Base-by-base conservation (phyloP, 2,113 vertebrate species). In the Calidris pygmaea region DNA sequence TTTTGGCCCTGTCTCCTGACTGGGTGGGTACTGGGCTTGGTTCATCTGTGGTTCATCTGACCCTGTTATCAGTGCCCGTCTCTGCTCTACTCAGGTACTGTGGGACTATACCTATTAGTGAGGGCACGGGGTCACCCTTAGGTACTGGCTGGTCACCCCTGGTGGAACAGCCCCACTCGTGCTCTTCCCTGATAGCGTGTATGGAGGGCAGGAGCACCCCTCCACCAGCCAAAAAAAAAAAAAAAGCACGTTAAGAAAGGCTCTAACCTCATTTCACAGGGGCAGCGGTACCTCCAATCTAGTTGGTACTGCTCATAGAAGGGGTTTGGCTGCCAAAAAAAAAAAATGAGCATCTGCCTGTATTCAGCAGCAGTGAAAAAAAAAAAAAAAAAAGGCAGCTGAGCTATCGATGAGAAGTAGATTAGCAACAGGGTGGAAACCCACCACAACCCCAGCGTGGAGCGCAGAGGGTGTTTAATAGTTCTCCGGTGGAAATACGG, bases 151-250 rank as follows among this genome's bases (percentile, higher is more conserved):
- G 19, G 43, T 22, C 20, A 30, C 18, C 13, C 12, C 37, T 63
- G 2, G 2, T 12, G 48, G 56, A 41, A 17, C 15, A 23, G 70
- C 20, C 7, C 30, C 1, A 2, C 34, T 75, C 4, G 2, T 35
- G n/a, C 53, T 35, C 6, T 20, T 39, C 34, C 19, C 12, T 56
- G 48, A 16, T 30, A 14, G 0, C 1, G 3, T 2, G 6, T 35
- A 10, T 6, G 27, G 37, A 60, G 35, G 23, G 47, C 32, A 67
- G 82, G 41, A 55, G 27, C 21, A 34, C 9, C 32, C 21, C 11
- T 48, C 47, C 47, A 48, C 47, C 20, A 10, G 45, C 45, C 45
- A 7, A 45, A 45, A 45, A 45, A 45, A 45, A 45, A 45, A 79
- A 43, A 39, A 10, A 32, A 26, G 2, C 12, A 18, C 1, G 1